Conservation (phyloP, 1,140 invertebrate genomes). For the Nomia melanderi region DNA sequence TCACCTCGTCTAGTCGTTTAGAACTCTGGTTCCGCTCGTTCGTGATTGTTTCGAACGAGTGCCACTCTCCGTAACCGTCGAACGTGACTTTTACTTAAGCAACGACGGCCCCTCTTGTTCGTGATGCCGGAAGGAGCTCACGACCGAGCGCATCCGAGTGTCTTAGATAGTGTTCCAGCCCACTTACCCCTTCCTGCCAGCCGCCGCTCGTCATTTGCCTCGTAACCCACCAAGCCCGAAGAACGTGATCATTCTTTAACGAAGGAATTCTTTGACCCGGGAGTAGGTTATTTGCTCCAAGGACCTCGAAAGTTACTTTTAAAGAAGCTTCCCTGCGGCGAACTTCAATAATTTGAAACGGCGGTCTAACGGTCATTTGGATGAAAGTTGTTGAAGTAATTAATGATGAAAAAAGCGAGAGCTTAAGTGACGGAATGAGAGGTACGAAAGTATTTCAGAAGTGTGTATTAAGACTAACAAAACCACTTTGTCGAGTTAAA, state of each 20-base stretch:
- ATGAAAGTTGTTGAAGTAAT: no score
- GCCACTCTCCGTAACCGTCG: constrained; percentile 58
- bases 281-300: background rate
- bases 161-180: constrained; percentile 46
- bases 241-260: constrained; percentile 40
- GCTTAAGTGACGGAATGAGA: no score
- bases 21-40: no score
- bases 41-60: constrained; percentile 64
- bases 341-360: background rate
- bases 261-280: constrained; percentile 11
- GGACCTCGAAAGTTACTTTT: background rate
- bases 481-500: no score
- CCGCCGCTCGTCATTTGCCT: constrained; percentile 20
- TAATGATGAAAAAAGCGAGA: no score
- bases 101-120: constrained; percentile 32
- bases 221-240: background rate
- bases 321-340: background rate
- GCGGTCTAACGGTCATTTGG: background rate
- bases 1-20: no score
- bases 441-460: no score
- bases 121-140: constrained; percentile 21
- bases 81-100: constrained; percentile 64
- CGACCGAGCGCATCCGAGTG: constrained; percentile 35
- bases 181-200: constrained; percentile 32
- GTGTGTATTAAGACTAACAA: no score